Evolutionary conservation across 2,888 invertebrate species (phyloP), one percentile per base, ranked within the genome.

Genomic region (Polymixis lichenea): DNA sequence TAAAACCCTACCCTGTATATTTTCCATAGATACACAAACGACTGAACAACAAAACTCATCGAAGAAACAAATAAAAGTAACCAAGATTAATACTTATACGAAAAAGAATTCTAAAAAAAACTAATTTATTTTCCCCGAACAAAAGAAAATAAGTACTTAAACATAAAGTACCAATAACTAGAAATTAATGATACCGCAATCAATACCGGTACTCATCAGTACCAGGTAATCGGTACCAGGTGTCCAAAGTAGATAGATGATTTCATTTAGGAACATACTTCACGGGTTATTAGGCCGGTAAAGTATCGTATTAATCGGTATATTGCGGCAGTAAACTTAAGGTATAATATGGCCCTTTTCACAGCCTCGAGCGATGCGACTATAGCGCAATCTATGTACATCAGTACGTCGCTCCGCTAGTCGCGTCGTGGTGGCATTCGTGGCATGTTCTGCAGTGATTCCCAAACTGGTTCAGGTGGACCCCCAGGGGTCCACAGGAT

Each of bases 181-280:
- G 2, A 71, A 56, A 56, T 61, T 68, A 84, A 71, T 80, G 69
- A 32, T 46, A 70, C 58, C 70, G 13, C 67, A 70, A 68, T 81
- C 28, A 68, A 77, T 82, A 72, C 2, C 19, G 56, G 17, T 72
- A 71, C 38, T 38, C 53, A 70, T 72, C 56, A 22, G 64, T 49
- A 74, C 28, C 32, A 7, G 17, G 55, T 55, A 77, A 75, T 49
- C 46, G 55, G 73, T 67, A 64, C 38, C 77, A 87, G 81, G 75
- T 86, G 87, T 62, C 67, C 38, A 32, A 69, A 49, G 43, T 19
- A 67, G 77, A 78, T 75, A 71, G 61, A 86, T 72, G 67, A 75
- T 70, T 71, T 53, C 46, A 85, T 80, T 85, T 67, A 68, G 62
- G 67, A 66, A 65, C 76, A 83, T 77, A 82, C 72, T 67, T 85